Conservation (phyloP, 2,888 invertebrate genomes). For the Drosophila meridiana region DNA sequence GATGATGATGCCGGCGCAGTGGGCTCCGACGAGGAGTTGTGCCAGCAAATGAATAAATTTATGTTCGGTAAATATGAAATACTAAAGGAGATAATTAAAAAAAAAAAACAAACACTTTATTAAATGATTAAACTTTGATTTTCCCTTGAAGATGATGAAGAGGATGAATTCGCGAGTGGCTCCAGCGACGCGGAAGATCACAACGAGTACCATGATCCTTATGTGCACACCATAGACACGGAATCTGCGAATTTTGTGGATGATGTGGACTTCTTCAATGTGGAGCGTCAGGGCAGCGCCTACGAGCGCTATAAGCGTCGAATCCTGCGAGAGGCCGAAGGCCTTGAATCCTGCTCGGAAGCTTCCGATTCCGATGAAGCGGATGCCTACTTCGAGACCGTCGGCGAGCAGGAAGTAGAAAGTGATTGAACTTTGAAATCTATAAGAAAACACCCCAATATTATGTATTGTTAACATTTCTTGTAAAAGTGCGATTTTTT, state of each 20-base stretch:
- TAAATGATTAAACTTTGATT: not conserved
- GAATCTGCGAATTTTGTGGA: slow-evolving; percentile 82
- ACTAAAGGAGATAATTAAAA: too few species aligned
- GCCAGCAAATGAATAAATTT: slow-evolving; percentile 86
- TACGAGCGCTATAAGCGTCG: slow-evolving; percentile 89
- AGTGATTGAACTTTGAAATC: slow-evolving; percentile 16
- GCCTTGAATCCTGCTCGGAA: slow-evolving; percentile 38
- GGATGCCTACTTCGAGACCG: slow-evolving; percentile 48
- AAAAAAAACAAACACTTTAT: too few species aligned
- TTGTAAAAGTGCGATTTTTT: not conserved
- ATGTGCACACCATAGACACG: slow-evolving; percentile 84
- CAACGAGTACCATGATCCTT: slow-evolving; percentile 78
- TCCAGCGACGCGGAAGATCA: slow-evolving; percentile 78
- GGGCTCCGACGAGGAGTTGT: slow-evolving; percentile 87
- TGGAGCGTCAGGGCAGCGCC: slow-evolving; percentile 87
- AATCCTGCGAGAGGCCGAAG: slow-evolving; percentile 72
- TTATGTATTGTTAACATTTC: not conserved
- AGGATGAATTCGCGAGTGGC: slow-evolving; percentile 58
- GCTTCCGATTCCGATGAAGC: slow-evolving; percentile 42
- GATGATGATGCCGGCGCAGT: slow-evolving; percentile 87
- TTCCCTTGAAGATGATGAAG: slow-evolving; percentile 61
- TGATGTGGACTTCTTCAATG: slow-evolving; percentile 86
- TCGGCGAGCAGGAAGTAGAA: slow-evolving; percentile 35
- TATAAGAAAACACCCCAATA: not conserved
- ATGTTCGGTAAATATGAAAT: slow-evolving; percentile 72